These are phyloP conservation scores for Leptoclinus maculatus DNA, from an alignment of 2,797 vertebrate genomes.

Conservation along the genomic window DNA sequence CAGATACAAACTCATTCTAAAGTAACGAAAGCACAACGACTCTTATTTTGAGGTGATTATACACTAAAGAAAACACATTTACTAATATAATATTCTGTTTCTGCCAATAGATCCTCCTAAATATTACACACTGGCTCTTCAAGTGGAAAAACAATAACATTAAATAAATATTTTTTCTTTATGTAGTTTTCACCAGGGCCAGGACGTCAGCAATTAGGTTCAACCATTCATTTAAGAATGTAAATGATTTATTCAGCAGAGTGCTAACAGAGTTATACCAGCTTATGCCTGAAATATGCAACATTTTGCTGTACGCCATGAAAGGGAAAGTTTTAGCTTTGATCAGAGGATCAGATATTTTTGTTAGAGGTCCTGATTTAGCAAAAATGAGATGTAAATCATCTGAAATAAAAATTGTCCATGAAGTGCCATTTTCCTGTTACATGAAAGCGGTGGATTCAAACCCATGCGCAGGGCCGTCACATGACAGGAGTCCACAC, in stretches of 20 bases:
- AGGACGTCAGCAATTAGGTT: not conserved
- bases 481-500: conserved; percentile 39
- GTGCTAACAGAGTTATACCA: not conserved
- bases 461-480: not conserved
- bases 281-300: not conserved
- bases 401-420: not conserved
- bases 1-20: not conserved
- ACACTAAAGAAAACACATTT: too few species aligned
- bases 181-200: too few species aligned
- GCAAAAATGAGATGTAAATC: not conserved
- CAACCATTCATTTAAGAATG: not conserved
- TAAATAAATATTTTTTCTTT: not conserved
- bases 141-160: not conserved
- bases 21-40: too few species aligned
- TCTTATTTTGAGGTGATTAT: too few species aligned
- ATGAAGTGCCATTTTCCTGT: not conserved
- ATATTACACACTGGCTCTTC: too few species aligned
- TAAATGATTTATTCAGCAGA: not conserved
- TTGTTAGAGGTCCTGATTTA: not conserved
- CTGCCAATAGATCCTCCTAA: too few species aligned
- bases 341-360: not conserved
- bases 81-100: too few species aligned
- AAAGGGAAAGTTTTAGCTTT: not conserved
- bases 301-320: too few species aligned
- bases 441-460: not conserved